Conservation (phyloP, 2,797 vertebrate genomes). For the Loris lydekkerianus region DNA sequence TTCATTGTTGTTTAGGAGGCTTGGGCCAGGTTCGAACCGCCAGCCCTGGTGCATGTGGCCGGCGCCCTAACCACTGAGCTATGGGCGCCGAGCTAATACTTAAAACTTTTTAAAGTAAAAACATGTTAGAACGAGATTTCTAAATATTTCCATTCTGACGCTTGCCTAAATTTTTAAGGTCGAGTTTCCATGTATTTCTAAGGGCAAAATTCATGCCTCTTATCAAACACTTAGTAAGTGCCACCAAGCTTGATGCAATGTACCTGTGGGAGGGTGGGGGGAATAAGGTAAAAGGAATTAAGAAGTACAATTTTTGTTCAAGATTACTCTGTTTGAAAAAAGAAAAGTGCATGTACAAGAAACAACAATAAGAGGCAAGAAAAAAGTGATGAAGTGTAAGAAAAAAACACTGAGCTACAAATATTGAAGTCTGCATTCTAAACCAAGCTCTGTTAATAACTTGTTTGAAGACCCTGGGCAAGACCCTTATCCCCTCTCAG, state of each 20-base stretch:
- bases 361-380: background rate
- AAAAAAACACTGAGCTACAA: background rate
- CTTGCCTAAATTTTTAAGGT: constrained; percentile 21
- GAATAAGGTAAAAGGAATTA: background rate
- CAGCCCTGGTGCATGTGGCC: too few relatives aligned
- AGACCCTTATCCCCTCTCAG: background rate
- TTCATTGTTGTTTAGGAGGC: too few relatives aligned
- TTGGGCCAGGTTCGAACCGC: too few relatives aligned
- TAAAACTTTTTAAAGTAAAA: constrained; percentile 8
- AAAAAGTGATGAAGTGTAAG: background rate
- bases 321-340: background rate
- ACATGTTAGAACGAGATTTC: constrained; percentile 46
- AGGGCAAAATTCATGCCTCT: constrained; percentile 40
- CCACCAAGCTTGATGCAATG: background rate
- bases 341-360: background rate
- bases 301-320: background rate
- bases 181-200: constrained; percentile 55
- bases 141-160: constrained; percentile 47
- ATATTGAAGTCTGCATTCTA: background rate
- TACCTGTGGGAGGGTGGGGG: background rate
- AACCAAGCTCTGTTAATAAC: background rate
- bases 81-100: too few relatives aligned
- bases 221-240: background rate
- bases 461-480: background rate
- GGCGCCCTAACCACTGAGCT: too few relatives aligned